Conservation (phyloP, 2,888 invertebrate species). For the Atethmia centrago region DNA sequence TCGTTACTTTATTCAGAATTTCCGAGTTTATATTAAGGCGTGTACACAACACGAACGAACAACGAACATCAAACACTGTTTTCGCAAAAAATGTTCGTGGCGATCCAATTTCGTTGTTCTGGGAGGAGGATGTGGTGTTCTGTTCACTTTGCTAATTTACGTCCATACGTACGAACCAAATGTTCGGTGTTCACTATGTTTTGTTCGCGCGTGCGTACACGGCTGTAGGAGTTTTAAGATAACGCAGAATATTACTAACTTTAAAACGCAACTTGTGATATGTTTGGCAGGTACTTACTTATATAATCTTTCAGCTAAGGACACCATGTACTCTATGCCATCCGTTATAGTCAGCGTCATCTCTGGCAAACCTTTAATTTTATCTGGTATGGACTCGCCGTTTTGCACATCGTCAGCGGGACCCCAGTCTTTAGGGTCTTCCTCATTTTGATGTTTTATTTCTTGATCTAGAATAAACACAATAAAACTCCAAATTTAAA, state of each 20-base stretch:
- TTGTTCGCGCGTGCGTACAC: too few relatives aligned
- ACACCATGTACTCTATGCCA: conserved; percentile 80
- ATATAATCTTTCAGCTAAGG: conserved; percentile 78
- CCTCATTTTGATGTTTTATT: conserved; percentile 34
- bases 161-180: too few relatives aligned
- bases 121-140: too few relatives aligned
- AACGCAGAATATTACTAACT: too few relatives aligned
- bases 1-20: not conserved
- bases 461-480: conserved; percentile 40
- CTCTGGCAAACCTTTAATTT: conserved; percentile 79
- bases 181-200: too few relatives aligned
- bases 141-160: too few relatives aligned
- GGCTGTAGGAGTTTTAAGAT: too few relatives aligned
- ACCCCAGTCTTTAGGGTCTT: conserved; percentile 48
- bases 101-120: too few relatives aligned
- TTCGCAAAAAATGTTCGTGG: too few relatives aligned
- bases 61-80: too few relatives aligned
- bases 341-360: conserved; percentile 80
- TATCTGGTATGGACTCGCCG: conserved; percentile 74
- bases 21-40: not conserved
- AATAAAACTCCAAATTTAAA: not conserved
- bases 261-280: too few relatives aligned
- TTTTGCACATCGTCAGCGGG: conserved; percentile 56
- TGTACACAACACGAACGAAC: too few relatives aligned
- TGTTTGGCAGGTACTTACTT: conserved; percentile 80